Conservation (phyloP, 2,113 vertebrate species). For the Nothocercus nigrocapillus region DNA sequence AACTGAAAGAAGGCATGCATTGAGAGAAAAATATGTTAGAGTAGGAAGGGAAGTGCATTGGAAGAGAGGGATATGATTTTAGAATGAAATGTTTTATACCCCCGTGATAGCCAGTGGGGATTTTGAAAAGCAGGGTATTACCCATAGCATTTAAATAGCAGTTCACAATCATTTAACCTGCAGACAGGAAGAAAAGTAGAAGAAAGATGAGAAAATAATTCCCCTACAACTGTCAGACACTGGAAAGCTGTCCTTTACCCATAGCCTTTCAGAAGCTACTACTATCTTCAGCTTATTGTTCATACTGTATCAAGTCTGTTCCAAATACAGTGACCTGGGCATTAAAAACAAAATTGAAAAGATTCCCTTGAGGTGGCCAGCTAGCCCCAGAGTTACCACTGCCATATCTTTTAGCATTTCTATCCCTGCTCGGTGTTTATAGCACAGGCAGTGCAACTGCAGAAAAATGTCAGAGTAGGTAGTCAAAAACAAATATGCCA, state of each 20-base stretch:
- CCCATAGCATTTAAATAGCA: neutral
- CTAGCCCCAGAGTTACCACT: neutral
- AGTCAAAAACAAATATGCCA: neutral
- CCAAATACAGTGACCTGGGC: neutral
- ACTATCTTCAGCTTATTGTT: neutral
- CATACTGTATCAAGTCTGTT: neutral
- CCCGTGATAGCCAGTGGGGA: neutral
- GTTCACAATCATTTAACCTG: neutral
- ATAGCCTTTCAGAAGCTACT: neutral
- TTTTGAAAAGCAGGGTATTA: neutral
- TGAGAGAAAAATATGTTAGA: neutral
- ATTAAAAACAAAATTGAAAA: neutral
- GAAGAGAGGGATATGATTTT: neutral
- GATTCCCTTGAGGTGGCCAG: neutral
- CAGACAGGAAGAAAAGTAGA: constrained; percentile 11
- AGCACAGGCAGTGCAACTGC: neutral
- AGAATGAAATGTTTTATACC: neutral
- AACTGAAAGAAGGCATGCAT: neutral
- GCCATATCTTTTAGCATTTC: neutral
- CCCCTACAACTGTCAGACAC: neutral
- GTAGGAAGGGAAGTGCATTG: neutral
- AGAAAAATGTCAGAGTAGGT: neutral
- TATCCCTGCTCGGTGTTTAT: fast-evolving
- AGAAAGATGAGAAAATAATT: neutral
- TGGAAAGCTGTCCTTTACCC: neutral